Base-by-base conservation (phyloP, 2,797 vertebrate species). In the Decapterus maruadsi region DNA sequence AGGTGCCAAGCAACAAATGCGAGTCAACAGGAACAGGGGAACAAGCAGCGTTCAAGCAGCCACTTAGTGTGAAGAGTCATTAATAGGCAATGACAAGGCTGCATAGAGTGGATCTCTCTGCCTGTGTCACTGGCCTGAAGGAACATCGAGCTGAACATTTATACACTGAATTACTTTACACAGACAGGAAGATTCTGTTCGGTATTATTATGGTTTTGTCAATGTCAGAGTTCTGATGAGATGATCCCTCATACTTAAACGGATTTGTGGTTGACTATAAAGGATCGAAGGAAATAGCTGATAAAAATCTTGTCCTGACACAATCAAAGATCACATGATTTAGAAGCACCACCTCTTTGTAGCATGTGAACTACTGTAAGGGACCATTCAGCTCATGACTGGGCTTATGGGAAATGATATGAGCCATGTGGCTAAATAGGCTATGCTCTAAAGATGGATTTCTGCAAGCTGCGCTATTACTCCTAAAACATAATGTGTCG, bases 61-160 rank as follows among this genome's bases (percentile, higher is more conserved):
- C 80, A 86, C 82, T 87, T 87, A 89, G 77, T 73, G 62, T 82
- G 82, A 80, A 79, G 74, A 83, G 84, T 83, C 86, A 87, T 89
- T 91, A 90, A 86, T 81, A 85, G 83, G 56, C 83, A 83, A 89
- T 88, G 88, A 90, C 88, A 89, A 83, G 80, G 73, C 80, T 78
- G 84, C 16, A 59, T 69, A 29, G 77, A 85, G 80, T 76, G 73
- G 45, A 78, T 81, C 55, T 38, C 73, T 74, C 53, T 3, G 73
- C 38, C 57, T 84, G 76, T 84, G 80, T 83, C 77, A 80, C 56
- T 75, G 71, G 80, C 83, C 86, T 72, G 54, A 70, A 87, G 89
- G 72, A 88, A 78, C 84, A 81, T 86, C 79, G 72, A 78, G 76
- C 75, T 59, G 67, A 80, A 75, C 58, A 59, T 80, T 85, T 78